Evolutionary conservation across 1,140 invertebrate species (phyloP).

Genomic region (Prorops nasuta): DNA sequence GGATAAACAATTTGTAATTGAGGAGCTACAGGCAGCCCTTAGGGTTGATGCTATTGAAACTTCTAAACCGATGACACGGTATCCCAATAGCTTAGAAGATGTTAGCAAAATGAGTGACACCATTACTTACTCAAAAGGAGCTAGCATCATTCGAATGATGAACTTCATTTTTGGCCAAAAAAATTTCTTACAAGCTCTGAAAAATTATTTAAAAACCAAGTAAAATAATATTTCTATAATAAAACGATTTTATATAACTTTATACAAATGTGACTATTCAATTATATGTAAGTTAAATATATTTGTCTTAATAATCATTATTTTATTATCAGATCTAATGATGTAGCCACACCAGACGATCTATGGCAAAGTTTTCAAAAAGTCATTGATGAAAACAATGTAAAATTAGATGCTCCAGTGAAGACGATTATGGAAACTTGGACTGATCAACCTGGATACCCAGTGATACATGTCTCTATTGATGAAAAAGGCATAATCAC

Average conservation of each 20-base stretch:
- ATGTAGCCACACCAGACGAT: conserved; percentile 59
- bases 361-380: conserved; percentile 63
- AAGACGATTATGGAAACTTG: conserved; percentile 66
- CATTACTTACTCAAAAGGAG: conserved; percentile 72
- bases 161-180: conserved; percentile 66
- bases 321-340: conserved; percentile 44
- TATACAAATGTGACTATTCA: conserved; percentile 53
- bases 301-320: not conserved
- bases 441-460: conserved; percentile 74
- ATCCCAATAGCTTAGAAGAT: conserved; percentile 49
- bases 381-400: conserved; percentile 40
- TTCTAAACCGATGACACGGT: conserved; percentile 36
- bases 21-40: conserved; percentile 33
- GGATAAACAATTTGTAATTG: conserved; percentile 55
- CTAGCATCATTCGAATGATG: conserved; percentile 75
- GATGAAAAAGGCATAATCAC: conserved; percentile 41
- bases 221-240: conserved; percentile 32
- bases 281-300: conserved; percentile 13
- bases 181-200: conserved; percentile 64
- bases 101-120: conserved; percentile 66
- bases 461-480: conserved; percentile 64
- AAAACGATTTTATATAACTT: not conserved
- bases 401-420: conserved; percentile 35
- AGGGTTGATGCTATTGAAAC: conserved; percentile 29
- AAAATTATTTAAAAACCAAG: conserved; percentile 57